phyloP scores from a whole-genome alignment of 1,140 invertebrate species.

The Latrodectus geometricus region DNA sequence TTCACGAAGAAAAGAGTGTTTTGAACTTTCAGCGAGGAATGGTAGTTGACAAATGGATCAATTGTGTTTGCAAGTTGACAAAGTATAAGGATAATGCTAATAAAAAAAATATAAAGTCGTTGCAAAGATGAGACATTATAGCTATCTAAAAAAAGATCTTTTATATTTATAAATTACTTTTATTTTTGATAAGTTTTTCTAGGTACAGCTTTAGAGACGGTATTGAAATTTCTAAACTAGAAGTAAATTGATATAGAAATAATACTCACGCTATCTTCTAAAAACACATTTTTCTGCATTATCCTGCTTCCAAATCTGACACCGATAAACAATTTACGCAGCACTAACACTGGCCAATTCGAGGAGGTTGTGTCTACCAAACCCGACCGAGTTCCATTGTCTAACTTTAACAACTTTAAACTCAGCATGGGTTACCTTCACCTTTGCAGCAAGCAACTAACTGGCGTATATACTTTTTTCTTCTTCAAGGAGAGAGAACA shows the following conservation, averaged over 20 bases:
- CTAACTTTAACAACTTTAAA: slow-evolving; percentile 58
- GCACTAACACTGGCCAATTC: slow-evolving; percentile 37
- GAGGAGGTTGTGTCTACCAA: slow-evolving; percentile 37
- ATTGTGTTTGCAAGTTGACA: too few species aligned
- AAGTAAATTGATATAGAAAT: neutral
- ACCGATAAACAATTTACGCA: slow-evolving; percentile 27
- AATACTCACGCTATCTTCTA: slow-evolving; percentile 54
- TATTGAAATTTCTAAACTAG: too few species aligned
- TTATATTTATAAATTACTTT: too few species aligned
- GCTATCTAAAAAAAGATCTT: too few species aligned
- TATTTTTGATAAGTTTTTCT: too few species aligned
- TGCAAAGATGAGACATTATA: too few species aligned
- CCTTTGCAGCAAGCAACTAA: slow-evolving; percentile 58
- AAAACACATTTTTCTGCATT: slow-evolving; percentile 58
- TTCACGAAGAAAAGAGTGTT: too few species aligned
- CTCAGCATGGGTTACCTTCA: slow-evolving; percentile 60
- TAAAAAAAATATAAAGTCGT: neutral
- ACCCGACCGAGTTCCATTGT: slow-evolving; percentile 52
- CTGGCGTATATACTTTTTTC: slow-evolving; percentile 54
- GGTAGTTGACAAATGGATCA: too few species aligned
- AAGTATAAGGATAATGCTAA: too few species aligned
- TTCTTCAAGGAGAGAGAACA: slow-evolving; percentile 54
- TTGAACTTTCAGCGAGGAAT: too few species aligned
- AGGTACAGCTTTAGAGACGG: too few species aligned
- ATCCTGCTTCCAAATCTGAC: slow-evolving; percentile 25